These are phyloP conservation scores for Nasonia longicornis DNA, from an alignment of 1,140 invertebrate genomes.

Conservation along the genomic window DNA sequence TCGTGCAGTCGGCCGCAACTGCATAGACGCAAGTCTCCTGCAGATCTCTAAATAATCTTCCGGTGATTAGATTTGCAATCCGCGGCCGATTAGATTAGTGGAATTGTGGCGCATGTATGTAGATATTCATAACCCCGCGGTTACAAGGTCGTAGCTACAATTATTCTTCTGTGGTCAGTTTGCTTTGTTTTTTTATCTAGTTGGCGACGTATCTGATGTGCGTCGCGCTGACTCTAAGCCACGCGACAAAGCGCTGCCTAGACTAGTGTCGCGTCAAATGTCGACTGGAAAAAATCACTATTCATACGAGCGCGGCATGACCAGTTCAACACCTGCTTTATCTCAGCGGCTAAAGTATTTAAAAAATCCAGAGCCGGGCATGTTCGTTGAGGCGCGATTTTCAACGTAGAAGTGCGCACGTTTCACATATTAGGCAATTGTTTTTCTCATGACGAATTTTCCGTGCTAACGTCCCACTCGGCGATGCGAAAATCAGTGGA, in stretches of 20 bases:
- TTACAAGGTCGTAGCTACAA: neutral
- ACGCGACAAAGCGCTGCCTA: neutral
- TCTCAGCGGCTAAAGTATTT: too few relatives aligned
- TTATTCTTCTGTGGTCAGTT: neutral
- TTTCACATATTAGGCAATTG: too few relatives aligned
- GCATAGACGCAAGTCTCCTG: neutral
- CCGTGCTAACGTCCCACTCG: too few relatives aligned
- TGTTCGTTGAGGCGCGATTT: too few relatives aligned
- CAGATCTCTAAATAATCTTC: neutral
- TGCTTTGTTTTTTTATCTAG: neutral
- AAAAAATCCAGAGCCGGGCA: too few relatives aligned
- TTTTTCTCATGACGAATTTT: too few relatives aligned
- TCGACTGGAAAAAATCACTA: constrained; percentile 5
- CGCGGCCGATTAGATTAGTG: constrained; percentile 11
- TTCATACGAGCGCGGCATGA: neutral
- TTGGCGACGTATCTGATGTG: neutral
- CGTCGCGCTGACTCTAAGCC: neutral
- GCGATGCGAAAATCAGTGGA: too few relatives aligned
- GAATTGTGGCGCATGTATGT: neutral
- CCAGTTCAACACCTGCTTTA: too few relatives aligned
- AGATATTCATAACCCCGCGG: neutral
- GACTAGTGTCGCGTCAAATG: constrained; percentile 1
- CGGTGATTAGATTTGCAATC: neutral
- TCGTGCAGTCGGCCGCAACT: neutral
- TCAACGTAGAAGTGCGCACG: too few relatives aligned